phyloP scores from a whole-genome alignment of 1,140 invertebrate genomes.

The Drosophila paulistorum region DNA sequence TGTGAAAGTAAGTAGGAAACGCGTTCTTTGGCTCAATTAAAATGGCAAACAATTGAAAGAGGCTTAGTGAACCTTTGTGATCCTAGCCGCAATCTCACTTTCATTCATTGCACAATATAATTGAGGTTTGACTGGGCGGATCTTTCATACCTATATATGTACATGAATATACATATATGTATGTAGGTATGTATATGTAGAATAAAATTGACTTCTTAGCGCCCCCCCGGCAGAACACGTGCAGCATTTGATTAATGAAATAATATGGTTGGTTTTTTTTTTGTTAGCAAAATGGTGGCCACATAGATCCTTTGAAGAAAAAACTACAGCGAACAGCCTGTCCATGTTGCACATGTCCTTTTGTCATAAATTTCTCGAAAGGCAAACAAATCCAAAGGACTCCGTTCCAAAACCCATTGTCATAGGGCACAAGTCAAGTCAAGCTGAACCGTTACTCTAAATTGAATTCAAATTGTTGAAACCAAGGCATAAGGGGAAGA shows the following conservation, averaged over 20 bases:
- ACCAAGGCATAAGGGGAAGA: constrained; percentile 35
- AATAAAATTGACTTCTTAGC: constrained; percentile 75
- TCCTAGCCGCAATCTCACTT: constrained; percentile 67
- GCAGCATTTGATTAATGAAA: constrained; percentile 67
- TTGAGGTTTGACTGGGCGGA: constrained; percentile 42
- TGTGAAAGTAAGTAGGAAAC: constrained; percentile 65
- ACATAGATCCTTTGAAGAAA: constrained; percentile 23
- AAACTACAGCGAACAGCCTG: constrained; percentile 28
- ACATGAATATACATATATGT: constrained; percentile 34
- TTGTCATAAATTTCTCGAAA: constrained; percentile 61
- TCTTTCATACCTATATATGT: constrained; percentile 2
- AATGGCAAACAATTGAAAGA: constrained; percentile 46
- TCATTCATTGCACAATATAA: constrained; percentile 80
- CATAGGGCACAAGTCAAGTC: constrained; percentile 71
- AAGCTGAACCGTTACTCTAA: constrained; percentile 74
- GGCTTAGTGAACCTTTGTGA: constrained; percentile 1
- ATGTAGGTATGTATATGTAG: neutral
- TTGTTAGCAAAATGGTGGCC: constrained; percentile 56
- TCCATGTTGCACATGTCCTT: constrained; percentile 70
- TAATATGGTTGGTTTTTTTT: neutral
- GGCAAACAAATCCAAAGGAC: constrained; percentile 60
- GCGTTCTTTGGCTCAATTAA: constrained; percentile 41
- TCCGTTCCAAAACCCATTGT: constrained; percentile 32
- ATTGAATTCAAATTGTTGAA: constrained; percentile 76
- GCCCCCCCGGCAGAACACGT: constrained; percentile 69